A percentile compares a stretch with the other conserved stretches of the same genome.
phyloP scores from a whole-genome alignment of 2,797 vertebrate genomes.

The Cercopithecus hamlyni region DNA sequence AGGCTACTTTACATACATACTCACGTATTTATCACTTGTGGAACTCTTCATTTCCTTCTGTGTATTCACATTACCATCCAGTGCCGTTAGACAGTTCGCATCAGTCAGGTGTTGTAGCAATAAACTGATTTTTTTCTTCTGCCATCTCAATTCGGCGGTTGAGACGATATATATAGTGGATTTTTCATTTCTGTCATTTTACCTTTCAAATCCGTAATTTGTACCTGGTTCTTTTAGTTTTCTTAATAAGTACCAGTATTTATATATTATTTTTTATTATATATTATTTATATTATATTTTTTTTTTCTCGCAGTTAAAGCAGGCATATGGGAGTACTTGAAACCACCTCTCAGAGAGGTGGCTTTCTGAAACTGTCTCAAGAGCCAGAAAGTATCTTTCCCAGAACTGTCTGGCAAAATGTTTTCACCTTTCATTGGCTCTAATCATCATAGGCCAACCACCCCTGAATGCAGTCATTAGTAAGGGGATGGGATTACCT shows the following conservation, averaged over 20 bases:
- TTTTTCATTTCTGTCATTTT: background rate
- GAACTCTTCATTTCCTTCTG: background rate
- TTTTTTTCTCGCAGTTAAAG: background rate
- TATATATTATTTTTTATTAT: background rate
- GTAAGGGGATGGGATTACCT: background rate
- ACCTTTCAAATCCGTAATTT: background rate
- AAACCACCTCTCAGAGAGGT: background rate
- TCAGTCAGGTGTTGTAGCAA: background rate
- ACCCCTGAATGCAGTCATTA: background rate
- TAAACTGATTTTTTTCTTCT: background rate
- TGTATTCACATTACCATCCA: background rate
- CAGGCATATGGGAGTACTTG: background rate
- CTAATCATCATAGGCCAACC: background rate
- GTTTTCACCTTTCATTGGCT: background rate
- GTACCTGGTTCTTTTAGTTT: background rate
- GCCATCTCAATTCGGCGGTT: background rate
- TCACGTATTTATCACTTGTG: background rate
- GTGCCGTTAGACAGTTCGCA: background rate
- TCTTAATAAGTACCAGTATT: background rate
- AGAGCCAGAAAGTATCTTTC: background rate
- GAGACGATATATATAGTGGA: background rate
- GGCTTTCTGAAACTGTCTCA: background rate
- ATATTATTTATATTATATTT: background rate
- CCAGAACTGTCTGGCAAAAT: background rate
- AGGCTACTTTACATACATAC: background rate